Conservation (phyloP, 2,797 vertebrate species). For the Columba guinea region DNA sequence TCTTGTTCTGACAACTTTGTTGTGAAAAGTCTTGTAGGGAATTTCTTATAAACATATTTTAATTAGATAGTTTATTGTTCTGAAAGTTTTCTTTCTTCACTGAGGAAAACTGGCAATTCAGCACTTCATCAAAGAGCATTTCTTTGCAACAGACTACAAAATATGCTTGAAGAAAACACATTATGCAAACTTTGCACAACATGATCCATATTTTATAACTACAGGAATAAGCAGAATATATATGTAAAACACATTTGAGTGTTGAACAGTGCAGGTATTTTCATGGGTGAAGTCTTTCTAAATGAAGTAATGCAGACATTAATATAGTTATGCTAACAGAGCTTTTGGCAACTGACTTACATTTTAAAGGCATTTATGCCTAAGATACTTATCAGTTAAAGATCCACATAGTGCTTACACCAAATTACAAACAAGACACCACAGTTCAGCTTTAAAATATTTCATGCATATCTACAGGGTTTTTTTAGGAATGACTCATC, state of each 20-base stretch:
- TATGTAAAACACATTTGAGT: neutral
- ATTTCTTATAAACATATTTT: neutral
- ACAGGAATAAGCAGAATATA: neutral
- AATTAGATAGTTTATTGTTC: neutral
- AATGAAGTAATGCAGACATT: neutral
- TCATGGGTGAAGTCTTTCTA: neutral
- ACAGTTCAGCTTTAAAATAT: neutral
- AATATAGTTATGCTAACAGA: neutral
- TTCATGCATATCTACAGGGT: neutral
- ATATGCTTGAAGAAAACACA: neutral
- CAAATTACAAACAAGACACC: neutral
- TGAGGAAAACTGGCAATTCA: conserved; percentile 16
- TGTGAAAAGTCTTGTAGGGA: neutral
- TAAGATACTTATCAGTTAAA: neutral
- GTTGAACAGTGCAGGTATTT: neutral
- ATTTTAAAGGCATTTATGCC: neutral
- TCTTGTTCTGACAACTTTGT: neutral
- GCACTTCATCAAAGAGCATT: neutral
- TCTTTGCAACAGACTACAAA: conserved; percentile 10
- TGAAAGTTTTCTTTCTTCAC: neutral
- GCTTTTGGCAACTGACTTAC: neutral
- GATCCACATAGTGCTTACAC: neutral
- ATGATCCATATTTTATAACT: conserved; percentile 12
- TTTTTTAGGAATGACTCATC: neutral
- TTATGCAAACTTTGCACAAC: neutral